phyloP scores from a whole-genome alignment of 2,113 vertebrate genomes.

The Anolis carolinensis region DNA sequence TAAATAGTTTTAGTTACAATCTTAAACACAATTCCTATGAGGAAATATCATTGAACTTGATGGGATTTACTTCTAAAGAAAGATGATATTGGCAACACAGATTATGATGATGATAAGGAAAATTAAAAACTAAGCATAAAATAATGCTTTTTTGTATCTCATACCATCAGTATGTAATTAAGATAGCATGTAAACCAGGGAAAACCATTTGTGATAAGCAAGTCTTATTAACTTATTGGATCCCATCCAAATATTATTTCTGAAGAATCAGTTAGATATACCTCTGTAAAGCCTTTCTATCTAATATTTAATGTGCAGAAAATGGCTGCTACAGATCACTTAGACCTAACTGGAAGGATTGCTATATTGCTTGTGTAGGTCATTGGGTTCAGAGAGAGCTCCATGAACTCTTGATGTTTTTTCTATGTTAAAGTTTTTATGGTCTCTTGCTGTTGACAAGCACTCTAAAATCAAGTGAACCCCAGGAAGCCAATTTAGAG shows the following conservation, averaged over 20 bases:
- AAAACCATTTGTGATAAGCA: not conserved
- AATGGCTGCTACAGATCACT: not conserved
- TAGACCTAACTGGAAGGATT: not conserved
- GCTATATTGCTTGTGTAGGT: not conserved
- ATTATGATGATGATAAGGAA: too few relatives aligned
- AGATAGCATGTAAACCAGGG: not conserved
- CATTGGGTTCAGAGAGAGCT: not conserved
- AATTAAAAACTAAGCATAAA: not conserved
- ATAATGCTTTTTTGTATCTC: not conserved
- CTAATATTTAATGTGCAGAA: not conserved
- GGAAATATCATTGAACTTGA: too few relatives aligned
- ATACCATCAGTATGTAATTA: not conserved
- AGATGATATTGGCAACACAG: too few relatives aligned
- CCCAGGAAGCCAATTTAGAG: constrained; percentile 10
- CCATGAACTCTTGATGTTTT: not conserved
- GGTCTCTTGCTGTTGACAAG: not conserved
- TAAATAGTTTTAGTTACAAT: not conserved
- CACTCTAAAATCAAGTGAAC: not conserved
- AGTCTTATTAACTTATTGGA: too few relatives aligned
- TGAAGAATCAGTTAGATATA: not conserved
- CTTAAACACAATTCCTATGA: not conserved
- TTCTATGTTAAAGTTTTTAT: not conserved
- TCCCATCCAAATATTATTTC: not conserved
- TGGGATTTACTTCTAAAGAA: too few relatives aligned
- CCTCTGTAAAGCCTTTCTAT: not conserved